Percentiles rank a stretch among this genome's conserved stretches.
phyloP scores from a whole-genome alignment of 2,113 vertebrate species.

The Picathartes gymnocephalus region DNA sequence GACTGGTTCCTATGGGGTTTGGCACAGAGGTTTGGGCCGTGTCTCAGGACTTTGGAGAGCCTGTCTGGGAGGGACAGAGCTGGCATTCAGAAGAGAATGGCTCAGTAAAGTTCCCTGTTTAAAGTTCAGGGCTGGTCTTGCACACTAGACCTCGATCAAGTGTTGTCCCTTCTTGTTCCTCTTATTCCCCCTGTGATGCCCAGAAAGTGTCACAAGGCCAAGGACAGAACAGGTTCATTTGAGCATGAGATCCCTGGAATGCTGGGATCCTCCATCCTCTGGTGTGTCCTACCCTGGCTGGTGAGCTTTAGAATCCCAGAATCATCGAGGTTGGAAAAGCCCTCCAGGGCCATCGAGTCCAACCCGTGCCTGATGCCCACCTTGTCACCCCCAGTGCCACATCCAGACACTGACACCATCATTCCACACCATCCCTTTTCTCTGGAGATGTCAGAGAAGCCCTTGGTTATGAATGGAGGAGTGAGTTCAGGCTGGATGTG shows the following conservation, averaged over 20 bases:
- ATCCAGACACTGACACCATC: background rate
- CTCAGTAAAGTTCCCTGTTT: background rate
- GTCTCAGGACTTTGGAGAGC: background rate
- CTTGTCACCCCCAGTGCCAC: background rate
- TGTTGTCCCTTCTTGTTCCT: background rate
- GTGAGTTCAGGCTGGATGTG: background rate
- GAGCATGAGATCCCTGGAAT: background rate
- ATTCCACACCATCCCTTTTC: background rate
- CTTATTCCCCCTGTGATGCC: background rate
- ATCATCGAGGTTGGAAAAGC: background rate
- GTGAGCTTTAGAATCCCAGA: background rate
- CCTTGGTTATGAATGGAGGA: background rate
- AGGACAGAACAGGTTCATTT: background rate
- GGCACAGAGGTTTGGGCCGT: accelerated
- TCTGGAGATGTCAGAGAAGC: background rate
- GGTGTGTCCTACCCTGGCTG: background rate
- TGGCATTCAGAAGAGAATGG: background rate
- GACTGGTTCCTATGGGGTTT: background rate
- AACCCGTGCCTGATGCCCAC: accelerated
- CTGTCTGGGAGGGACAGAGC: background rate
- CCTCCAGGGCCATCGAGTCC: background rate
- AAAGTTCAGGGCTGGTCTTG: background rate
- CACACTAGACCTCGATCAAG: accelerated
- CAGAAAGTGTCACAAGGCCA: background rate
- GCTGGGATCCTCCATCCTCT: background rate